phyloP scores from a whole-genome alignment of 2,113 vertebrate genomes.

The Cheirogaleus medius region DNA sequence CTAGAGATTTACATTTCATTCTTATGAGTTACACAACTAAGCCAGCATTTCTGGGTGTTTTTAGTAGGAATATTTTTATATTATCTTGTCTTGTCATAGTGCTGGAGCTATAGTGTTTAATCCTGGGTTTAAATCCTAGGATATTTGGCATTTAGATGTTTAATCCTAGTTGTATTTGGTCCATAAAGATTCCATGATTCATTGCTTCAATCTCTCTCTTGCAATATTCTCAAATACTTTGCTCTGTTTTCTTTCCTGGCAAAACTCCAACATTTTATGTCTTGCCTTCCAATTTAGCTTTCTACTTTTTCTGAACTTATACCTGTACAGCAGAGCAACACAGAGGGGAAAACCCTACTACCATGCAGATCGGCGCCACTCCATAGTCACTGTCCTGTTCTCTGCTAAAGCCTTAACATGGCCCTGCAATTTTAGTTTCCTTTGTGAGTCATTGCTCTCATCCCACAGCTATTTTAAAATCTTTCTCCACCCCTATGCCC shows the following conservation, averaged over 20 bases:
- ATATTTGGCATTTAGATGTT: not conserved
- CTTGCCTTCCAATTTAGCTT: not conserved
- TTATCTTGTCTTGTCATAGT: not conserved
- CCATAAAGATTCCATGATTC: not conserved
- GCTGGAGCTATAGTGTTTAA: not conserved
- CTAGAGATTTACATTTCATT: not conserved
- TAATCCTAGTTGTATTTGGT: not conserved
- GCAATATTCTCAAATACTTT: not conserved
- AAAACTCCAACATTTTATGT: not conserved
- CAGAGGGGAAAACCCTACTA: accelerated
- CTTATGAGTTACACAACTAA: not conserved
- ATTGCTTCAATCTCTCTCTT: not conserved
- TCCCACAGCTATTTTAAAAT: constrained; percentile 68
- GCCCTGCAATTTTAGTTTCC: not conserved
- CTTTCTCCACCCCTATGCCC: not conserved
- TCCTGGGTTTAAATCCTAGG: not conserved
- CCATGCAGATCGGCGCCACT: not conserved
- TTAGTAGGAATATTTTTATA: not conserved
- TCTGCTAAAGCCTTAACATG: not conserved
- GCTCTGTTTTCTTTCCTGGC: not conserved
- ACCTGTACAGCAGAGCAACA: not conserved
- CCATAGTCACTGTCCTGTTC: not conserved
- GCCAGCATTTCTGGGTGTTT: not conserved
- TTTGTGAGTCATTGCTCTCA: constrained; percentile 56
- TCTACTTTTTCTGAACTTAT: not conserved